phyloP scores from a whole-genome alignment of 2,888 invertebrate genomes.

The Ryuthela nishihirai region DNA sequence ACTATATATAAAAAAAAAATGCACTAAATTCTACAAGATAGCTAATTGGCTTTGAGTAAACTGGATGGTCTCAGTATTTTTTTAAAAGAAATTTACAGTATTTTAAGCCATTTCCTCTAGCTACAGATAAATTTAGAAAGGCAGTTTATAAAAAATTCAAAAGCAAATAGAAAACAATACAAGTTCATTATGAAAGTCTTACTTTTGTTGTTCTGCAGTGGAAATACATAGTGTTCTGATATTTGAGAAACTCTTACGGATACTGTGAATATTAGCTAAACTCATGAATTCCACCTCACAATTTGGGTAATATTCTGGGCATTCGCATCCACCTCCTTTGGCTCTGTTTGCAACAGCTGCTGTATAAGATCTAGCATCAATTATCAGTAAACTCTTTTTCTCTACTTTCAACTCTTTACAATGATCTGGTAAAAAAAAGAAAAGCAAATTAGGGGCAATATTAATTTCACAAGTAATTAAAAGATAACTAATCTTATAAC shows the following conservation, averaged over 20 bases:
- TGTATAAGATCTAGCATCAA: slow-evolving; percentile 93
- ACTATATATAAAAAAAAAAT: no score
- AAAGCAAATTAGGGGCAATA: no score
- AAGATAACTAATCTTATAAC: no score
- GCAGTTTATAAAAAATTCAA: no score
- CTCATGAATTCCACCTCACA: slow-evolving; percentile 97
- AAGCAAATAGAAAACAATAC: no score
- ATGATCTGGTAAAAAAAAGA: slow-evolving; percentile 1
- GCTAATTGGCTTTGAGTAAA: no score
- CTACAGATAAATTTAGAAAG: no score
- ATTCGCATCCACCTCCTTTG: slow-evolving; percentile 95
- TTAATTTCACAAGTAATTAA: no score
- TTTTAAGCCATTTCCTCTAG: no score
- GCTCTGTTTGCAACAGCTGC: slow-evolving; percentile 95
- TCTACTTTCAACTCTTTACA: background rate
- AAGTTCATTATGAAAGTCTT: slow-evolving; percentile 63
- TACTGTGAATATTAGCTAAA: slow-evolving; percentile 94
- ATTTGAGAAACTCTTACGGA: slow-evolving; percentile 86
- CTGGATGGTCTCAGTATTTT: no score
- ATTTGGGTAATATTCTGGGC: slow-evolving; percentile 88
- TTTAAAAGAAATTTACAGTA: no score
- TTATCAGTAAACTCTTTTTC: slow-evolving; percentile 69
- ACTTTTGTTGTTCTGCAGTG: slow-evolving; percentile 48
- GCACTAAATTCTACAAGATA: no score
- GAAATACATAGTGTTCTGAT: slow-evolving; percentile 61